These are phyloP conservation scores for Drosophila truncata DNA, from an alignment of 1,140 invertebrate species.

Conservation along the genomic window DNA sequence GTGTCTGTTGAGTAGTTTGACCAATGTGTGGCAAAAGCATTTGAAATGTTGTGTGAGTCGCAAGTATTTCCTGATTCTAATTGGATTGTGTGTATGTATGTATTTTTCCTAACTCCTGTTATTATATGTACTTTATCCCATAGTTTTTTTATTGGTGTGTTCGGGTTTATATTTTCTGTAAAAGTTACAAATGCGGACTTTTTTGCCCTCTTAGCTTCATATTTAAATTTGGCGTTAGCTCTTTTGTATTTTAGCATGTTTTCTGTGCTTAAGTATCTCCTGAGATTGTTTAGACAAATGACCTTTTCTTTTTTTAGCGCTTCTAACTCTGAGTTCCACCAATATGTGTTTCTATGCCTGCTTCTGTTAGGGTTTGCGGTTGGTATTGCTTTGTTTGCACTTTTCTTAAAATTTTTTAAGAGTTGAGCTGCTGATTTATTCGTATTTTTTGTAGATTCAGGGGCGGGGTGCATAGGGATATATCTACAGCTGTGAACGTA, in stretches of 20 bases:
- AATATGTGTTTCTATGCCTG: not conserved
- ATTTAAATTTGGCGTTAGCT: not conserved
- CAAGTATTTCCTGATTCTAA: not conserved
- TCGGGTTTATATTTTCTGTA: not conserved
- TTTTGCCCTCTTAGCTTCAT: not conserved
- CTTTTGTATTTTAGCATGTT: not conserved
- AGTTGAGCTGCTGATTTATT: not conserved
- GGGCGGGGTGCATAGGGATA: not conserved
- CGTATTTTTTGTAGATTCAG: not conserved
- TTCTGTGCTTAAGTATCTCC: not conserved
- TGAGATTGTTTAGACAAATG: not conserved
- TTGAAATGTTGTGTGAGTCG: not conserved
- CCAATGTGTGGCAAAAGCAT: not conserved
- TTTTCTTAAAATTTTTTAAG: not conserved
- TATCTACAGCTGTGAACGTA: not conserved
- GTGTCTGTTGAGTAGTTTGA: not conserved
- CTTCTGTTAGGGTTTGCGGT: not conserved
- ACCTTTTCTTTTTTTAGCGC: not conserved
- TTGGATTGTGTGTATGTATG: not conserved
- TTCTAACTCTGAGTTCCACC: not conserved
- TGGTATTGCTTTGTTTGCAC: not conserved
- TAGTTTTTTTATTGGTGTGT: not conserved
- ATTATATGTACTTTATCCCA: not conserved
- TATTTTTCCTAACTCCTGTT: not conserved
- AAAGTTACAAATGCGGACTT: not conserved